Conservation (phyloP, 2,113 vertebrate species). For the Notothenia rossii region DNA sequence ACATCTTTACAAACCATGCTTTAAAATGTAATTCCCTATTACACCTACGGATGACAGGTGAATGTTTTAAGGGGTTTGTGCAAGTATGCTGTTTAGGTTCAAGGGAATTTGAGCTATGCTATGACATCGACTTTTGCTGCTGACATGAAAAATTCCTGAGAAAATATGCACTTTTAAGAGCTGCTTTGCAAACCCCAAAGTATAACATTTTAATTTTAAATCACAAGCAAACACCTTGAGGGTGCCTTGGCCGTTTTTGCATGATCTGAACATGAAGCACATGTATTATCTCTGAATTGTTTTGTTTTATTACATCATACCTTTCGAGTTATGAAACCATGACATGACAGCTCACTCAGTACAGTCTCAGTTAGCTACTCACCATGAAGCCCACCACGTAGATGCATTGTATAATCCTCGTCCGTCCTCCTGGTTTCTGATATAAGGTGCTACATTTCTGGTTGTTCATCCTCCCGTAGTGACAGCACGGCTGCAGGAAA, state of each 20-base stretch:
- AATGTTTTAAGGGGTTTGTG: background rate
- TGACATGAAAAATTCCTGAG: no score
- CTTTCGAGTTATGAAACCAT: constrained; percentile 6
- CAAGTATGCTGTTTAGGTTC: background rate
- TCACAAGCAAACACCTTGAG: background rate
- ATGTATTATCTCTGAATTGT: background rate
- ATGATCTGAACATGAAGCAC: background rate
- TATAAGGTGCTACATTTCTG: constrained; percentile 69
- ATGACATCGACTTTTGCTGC: background rate
- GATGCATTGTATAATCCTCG: constrained; percentile 79
- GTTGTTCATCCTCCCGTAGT: constrained; percentile 79
- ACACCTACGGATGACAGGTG: background rate
- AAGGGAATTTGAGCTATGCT: background rate
- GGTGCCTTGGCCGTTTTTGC: no score
- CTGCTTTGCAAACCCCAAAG: background rate
- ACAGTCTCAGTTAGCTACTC: constrained; percentile 57
- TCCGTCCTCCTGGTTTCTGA: constrained; percentile 58
- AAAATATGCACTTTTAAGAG: background rate
- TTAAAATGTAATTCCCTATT: background rate
- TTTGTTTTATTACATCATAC: background rate
- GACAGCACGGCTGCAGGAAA: constrained; percentile 42
- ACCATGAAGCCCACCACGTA: constrained; percentile 88
- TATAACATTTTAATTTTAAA: background rate
- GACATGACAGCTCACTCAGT: background rate
- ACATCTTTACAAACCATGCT: background rate